A percentile compares a stretch with the other conserved stretches of the same genome.
Evolutionary conservation across 2,113 vertebrate genomes (phyloP).

Genomic region (Anas platyrhynchos): DNA sequence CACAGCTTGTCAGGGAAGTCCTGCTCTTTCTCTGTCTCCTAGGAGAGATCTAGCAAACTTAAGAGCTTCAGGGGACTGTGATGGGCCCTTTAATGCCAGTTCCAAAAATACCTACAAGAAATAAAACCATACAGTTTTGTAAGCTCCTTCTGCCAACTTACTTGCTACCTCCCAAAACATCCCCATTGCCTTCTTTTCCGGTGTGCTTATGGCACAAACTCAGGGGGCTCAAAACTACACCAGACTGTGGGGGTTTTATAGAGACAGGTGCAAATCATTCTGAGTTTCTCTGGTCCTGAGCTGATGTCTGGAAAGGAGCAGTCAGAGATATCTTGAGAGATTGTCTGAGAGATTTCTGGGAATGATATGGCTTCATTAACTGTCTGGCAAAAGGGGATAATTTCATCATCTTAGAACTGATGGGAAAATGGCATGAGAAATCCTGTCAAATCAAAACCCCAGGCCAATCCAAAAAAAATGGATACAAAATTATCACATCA

Average conservation of each 20-base stretch:
- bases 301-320: neutral
- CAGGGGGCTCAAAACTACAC: neutral
- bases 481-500: neutral
- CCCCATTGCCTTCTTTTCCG: neutral
- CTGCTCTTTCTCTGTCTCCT: neutral
- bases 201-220: neutral
- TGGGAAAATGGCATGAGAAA: neutral
- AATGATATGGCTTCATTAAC: neutral
- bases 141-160: neutral
- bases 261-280: neutral
- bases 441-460: neutral
- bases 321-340: neutral
- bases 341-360: neutral
- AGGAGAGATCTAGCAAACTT: neutral
- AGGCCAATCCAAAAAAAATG: neutral
- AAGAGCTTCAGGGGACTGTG: neutral
- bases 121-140: neutral
- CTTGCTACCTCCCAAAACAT: neutral
- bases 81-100: neutral
- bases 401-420: neutral
- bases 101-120: neutral
- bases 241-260: neutral
- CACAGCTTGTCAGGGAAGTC: accelerated
- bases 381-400: neutral
- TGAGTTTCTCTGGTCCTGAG: neutral